A percentile compares a stretch with the other conserved stretches of the same genome.
Conservation (phyloP, 2,888 invertebrate genomes). For the Drosophila monieri region DNA sequence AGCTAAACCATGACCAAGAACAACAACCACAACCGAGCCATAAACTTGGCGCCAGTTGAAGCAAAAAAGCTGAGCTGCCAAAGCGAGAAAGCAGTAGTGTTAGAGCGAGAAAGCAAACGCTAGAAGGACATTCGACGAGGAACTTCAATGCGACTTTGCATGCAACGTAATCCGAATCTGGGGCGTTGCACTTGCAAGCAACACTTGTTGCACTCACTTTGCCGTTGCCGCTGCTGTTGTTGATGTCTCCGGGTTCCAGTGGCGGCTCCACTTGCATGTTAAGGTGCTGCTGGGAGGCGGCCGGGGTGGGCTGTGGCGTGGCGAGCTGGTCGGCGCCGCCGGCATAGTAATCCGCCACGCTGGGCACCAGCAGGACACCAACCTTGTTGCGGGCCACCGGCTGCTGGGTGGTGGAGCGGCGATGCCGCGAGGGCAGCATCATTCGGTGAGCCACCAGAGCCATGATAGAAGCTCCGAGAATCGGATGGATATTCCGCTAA, state of each 20-base stretch:
- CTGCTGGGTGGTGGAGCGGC: slow-evolving; percentile 55
- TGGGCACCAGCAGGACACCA: slow-evolving; percentile 74
- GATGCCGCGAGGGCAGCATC: slow-evolving; percentile 72
- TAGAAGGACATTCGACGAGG: slow-evolving; percentile 17
- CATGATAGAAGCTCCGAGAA: slow-evolving; percentile 51
- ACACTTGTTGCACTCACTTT: slow-evolving; percentile 74
- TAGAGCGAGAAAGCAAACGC: slow-evolving; percentile 1
- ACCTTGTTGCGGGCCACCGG: slow-evolving; percentile 74
- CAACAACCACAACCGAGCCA: slow-evolving; percentile 56
- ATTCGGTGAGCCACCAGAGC: slow-evolving; percentile 80
- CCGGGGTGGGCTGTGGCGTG: slow-evolving; percentile 23
- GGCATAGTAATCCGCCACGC: slow-evolving; percentile 61
- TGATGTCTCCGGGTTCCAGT: slow-evolving; percentile 10
- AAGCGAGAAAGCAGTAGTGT: neutral
- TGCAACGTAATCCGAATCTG: slow-evolving; percentile 5
- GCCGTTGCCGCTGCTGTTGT: slow-evolving; percentile 30
- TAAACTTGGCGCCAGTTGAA: slow-evolving; percentile 69
- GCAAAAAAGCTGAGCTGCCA: slow-evolving; percentile 3
- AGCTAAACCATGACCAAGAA: slow-evolving; percentile 59
- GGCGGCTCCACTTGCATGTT: slow-evolving; percentile 21
- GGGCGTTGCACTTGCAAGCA: slow-evolving; percentile 37
- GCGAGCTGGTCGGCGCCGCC: slow-evolving; percentile 22
- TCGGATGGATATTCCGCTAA: neutral
- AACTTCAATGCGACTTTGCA: slow-evolving; percentile 3
- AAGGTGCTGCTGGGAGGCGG: slow-evolving; percentile 32